phyloP scores from a whole-genome alignment of 2,113 vertebrate genomes.

The Stigmatopora argus region DNA sequence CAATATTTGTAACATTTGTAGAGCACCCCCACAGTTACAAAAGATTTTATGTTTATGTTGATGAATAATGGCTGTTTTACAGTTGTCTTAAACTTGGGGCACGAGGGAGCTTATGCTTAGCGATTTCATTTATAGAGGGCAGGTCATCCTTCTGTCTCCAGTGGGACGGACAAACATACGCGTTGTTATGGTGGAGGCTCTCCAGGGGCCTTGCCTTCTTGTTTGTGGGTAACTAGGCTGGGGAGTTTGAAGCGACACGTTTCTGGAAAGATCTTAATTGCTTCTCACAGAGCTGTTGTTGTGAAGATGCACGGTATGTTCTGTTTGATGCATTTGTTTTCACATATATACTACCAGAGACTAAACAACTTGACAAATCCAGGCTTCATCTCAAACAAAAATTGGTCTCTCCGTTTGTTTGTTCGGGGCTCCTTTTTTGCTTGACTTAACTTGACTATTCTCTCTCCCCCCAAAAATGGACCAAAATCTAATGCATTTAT shows the following conservation, averaged over 20 bases:
- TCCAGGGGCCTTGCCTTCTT: conserved; percentile 44
- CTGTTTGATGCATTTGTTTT: neutral
- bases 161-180: conserved; percentile 29
- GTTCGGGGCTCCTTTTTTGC: too few relatives aligned
- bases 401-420: too few relatives aligned
- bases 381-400: neutral
- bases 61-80: too few relatives aligned
- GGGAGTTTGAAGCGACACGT: conserved; percentile 18
- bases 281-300: conserved; percentile 8
- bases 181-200: conserved; percentile 46
- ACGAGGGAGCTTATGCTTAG: too few relatives aligned
- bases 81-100: too few relatives aligned
- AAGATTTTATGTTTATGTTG: too few relatives aligned
- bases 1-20: too few relatives aligned
- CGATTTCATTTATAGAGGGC: neutral
- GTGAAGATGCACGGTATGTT: neutral
- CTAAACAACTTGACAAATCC: too few relatives aligned
- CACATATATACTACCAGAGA: neutral
- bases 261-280: conserved; percentile 22
- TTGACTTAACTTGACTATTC: too few relatives aligned
- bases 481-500: too few relatives aligned
- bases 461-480: too few relatives aligned
- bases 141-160: conserved; percentile 1
- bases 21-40: too few relatives aligned
- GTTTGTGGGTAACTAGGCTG: conserved; percentile 36